Conservation (phyloP, 1,140 invertebrate species). For the Chrysoperla carnea region DNA sequence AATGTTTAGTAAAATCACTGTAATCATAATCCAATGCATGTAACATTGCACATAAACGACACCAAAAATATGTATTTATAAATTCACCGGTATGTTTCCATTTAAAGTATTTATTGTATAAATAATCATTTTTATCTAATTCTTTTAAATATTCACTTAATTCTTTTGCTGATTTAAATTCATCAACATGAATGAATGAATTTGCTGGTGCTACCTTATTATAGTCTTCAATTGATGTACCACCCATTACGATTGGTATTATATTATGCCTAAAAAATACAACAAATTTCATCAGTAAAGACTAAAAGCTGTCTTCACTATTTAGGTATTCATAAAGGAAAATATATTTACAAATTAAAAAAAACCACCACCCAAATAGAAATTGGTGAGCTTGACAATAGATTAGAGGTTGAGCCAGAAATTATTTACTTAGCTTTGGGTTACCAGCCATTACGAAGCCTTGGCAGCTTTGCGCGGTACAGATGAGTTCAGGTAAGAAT, state of each 20-base stretch:
- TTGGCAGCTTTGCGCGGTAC: too few species aligned
- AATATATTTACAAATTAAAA: too few species aligned
- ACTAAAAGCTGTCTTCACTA: too few species aligned
- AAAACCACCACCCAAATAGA: too few species aligned
- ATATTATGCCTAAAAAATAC: conserved; percentile 56
- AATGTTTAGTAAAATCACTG: conserved; percentile 37
- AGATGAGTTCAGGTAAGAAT: too few species aligned
- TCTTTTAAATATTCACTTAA: conserved; percentile 71
- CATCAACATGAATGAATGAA: conserved; percentile 85
- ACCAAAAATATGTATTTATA: conserved; percentile 92
- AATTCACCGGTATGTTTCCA: conserved; percentile 85
- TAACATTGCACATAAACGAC: conserved; percentile 78
- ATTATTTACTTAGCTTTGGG: too few species aligned
- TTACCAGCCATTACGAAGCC: too few species aligned
- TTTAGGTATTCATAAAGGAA: too few species aligned
- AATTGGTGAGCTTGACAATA: too few species aligned
- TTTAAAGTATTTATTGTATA: conserved; percentile 86
- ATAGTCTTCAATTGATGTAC: conserved; percentile 68
- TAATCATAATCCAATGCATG: conserved; percentile 40
- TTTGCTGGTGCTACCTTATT: conserved; percentile 67
- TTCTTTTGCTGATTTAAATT: conserved; percentile 71
- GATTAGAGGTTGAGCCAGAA: too few species aligned
- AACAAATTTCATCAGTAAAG: too few species aligned
- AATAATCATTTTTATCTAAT: conserved; percentile 66
- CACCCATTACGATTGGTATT: conserved; percentile 91